A percentile compares a stretch with the other conserved stretches of the same genome.
Conservation (phyloP, 1,140 invertebrate genomes). For the Thereuonema tuberculata region DNA sequence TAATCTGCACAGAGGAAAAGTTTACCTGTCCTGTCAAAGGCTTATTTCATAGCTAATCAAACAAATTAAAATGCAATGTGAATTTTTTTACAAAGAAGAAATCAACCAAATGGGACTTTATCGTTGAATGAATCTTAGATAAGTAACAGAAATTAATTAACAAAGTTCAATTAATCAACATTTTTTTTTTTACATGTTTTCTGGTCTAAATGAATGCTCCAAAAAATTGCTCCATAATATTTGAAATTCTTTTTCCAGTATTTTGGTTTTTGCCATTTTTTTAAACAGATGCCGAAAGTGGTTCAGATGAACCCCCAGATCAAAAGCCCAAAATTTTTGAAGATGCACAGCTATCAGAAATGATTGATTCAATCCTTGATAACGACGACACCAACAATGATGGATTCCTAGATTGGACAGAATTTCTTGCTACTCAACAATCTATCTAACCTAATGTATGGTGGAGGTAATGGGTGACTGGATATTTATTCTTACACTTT, state of each 20-base stretch:
- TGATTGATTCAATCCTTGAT: slow-evolving; percentile 85
- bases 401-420: slow-evolving; percentile 89
- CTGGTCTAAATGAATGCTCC: background rate
- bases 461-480: background rate
- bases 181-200: background rate
- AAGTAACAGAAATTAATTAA: too few species aligned
- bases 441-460: slow-evolving; percentile 23
- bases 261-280: background rate
- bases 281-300: background rate
- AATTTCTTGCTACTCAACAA: slow-evolving; percentile 80
- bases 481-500: too few species aligned
- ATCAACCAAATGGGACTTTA: too few species aligned
- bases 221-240: background rate
- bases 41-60: too few species aligned
- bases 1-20: too few species aligned
- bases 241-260: background rate
- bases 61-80: too few species aligned
- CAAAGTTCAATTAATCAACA: background rate
- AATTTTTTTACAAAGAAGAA: too few species aligned
- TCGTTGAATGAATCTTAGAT: too few species aligned
- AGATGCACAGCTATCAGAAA: slow-evolving; percentile 69
- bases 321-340: slow-evolving; percentile 58
- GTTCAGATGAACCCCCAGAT: background rate
- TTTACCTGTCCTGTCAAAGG: too few species aligned
- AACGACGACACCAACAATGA: slow-evolving; percentile 84